phyloP scores from a whole-genome alignment of 2,113 vertebrate genomes.

The Silurus meridionalis region DNA sequence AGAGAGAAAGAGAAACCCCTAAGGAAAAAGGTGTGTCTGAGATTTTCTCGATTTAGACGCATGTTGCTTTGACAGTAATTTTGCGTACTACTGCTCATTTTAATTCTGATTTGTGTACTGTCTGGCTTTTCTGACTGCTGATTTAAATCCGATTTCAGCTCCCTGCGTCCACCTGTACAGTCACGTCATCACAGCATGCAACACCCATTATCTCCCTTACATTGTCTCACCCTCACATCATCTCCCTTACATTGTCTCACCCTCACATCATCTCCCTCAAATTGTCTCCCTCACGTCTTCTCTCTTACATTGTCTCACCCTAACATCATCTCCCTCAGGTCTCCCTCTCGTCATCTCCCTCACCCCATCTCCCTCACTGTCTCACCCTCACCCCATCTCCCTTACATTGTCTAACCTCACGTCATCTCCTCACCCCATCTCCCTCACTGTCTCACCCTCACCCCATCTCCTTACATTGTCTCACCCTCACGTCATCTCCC shows the following conservation, averaged over 20 bases:
- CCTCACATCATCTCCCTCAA: background rate
- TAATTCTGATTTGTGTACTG: slow-evolving; percentile 22
- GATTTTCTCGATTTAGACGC: background rate
- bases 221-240: background rate
- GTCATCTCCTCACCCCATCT: too few species aligned
- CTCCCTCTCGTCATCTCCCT: background rate
- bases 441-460: too few species aligned
- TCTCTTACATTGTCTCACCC: too few species aligned
- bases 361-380: too few species aligned
- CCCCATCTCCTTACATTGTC: too few species aligned
- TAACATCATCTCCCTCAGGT: too few species aligned
- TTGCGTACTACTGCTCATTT: slow-evolving; percentile 3
- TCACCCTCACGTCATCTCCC: too few species aligned
- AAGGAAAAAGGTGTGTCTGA: background rate
- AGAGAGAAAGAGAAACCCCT: background rate
- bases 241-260: background rate
- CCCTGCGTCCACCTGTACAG: background rate
- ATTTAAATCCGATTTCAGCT: slow-evolving; percentile 15
- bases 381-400: too few species aligned
- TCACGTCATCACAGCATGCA: background rate
- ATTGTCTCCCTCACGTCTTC: background rate
- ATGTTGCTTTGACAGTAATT: background rate
- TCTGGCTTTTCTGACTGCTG: slow-evolving; percentile 50
- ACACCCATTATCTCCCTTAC: background rate
- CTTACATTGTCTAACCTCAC: too few species aligned